These are phyloP conservation scores for Tragulus kanchil DNA, from an alignment of 2,113 vertebrate species.

Conservation along the genomic window DNA sequence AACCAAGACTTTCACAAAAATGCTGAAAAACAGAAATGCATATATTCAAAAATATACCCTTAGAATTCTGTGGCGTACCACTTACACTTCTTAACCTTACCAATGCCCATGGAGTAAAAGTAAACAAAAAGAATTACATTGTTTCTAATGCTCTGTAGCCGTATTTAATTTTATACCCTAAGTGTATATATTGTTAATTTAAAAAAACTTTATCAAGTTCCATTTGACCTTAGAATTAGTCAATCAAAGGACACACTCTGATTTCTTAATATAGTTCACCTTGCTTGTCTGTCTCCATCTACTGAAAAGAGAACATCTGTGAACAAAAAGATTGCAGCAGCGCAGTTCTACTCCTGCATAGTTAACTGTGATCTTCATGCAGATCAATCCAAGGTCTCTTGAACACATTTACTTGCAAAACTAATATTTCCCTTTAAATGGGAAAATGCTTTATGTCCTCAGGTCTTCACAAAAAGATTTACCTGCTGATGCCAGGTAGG, in stretches of 20 bases:
- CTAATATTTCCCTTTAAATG: conserved; percentile 77
- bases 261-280: conserved; percentile 74
- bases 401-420: conserved; percentile 78
- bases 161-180: conserved; percentile 77
- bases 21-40: conserved; percentile 72
- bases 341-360: conserved; percentile 59
- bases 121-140: conserved; percentile 86
- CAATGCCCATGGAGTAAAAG: conserved; percentile 88
- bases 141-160: conserved; percentile 81
- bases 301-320: conserved; percentile 82
- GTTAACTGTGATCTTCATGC: conserved; percentile 79
- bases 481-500: conserved; percentile 78
- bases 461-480: conserved; percentile 80
- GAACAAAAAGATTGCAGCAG: conserved; percentile 79
- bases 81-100: conserved; percentile 79
- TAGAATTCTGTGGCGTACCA: conserved; percentile 84
- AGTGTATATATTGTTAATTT: conserved; percentile 86
- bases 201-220: conserved; percentile 80
- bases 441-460: conserved; percentile 76
- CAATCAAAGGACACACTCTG: conserved; percentile 80
- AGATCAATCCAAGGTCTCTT: conserved; percentile 72
- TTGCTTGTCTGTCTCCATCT: conserved; percentile 77
- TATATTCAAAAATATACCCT: conserved; percentile 81
- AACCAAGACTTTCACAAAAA: conserved; percentile 80
- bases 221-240: conserved; percentile 80